phyloP scores from a whole-genome alignment of 1,140 invertebrate species.

The Eriocheir sinensis region DNA sequence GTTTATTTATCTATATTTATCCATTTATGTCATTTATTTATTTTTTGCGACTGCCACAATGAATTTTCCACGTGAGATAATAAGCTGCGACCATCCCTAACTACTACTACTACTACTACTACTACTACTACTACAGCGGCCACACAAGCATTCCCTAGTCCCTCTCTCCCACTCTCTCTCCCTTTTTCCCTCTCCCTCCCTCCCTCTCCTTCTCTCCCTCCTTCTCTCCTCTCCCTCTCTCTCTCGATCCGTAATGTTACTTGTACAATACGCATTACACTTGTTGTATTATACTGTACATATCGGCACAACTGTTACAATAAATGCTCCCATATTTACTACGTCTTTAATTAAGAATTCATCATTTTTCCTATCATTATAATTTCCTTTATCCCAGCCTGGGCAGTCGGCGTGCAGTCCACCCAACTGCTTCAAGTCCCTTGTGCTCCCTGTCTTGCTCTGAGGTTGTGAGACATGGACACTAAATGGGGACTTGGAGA shows the following conservation, averaged over 20 bases:
- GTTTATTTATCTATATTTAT: no score
- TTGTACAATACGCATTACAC: slow-evolving; percentile 73
- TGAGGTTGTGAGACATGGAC: neutral
- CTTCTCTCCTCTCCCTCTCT: no score
- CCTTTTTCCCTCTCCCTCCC: neutral
- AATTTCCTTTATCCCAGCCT: neutral
- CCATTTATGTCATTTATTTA: neutral
- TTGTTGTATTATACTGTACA: slow-evolving; percentile 75
- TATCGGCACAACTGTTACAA: slow-evolving; percentile 77
- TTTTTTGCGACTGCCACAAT: neutral
- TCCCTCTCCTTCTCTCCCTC: neutral
- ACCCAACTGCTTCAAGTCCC: slow-evolving; percentile 32
- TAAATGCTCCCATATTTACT: slow-evolving; percentile 62
- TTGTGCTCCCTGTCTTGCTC: slow-evolving; percentile 33
- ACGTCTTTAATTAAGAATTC: no score
- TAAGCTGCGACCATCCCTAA: neutral
- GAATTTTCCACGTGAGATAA: neutral
- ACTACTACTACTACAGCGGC: neutral
- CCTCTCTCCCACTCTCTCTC: slow-evolving; percentile 16
- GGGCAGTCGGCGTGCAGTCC: neutral
- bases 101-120: slow-evolving; percentile 35
- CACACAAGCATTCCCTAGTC: neutral
- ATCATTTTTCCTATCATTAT: neutral
- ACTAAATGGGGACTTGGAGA: neutral
- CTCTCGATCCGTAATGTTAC: slow-evolving; percentile 67